A percentile compares a stretch with the other conserved stretches of the same genome.
phyloP scores from a whole-genome alignment of 2,113 vertebrate species.

The Turdus rufiventris region DNA sequence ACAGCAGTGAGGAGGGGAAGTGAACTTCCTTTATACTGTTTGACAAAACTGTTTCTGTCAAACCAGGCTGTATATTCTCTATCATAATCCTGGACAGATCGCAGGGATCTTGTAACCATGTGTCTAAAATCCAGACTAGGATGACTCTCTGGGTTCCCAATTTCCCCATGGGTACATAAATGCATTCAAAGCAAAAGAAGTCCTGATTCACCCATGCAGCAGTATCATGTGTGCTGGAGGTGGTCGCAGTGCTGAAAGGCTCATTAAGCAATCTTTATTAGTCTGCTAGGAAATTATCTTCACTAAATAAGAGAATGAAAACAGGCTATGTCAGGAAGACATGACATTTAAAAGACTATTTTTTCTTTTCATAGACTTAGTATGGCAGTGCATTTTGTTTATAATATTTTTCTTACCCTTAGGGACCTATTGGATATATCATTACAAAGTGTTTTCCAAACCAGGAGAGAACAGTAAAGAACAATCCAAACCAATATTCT shows the following conservation, averaged over 20 bases:
- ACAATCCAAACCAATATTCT: background rate
- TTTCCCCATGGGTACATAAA: background rate
- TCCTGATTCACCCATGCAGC: background rate
- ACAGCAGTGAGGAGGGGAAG: background rate
- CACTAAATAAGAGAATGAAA: background rate
- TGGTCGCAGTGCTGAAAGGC: background rate
- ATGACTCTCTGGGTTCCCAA: background rate
- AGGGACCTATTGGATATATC: background rate
- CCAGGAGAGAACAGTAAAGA: background rate
- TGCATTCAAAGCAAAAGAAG: background rate
- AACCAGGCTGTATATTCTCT: background rate
- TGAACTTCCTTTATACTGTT: background rate
- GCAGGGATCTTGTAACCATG: background rate
- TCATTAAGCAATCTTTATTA: background rate
- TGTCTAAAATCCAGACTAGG: background rate
- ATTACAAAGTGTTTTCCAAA: background rate
- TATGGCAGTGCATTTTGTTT: background rate
- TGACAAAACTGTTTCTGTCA: background rate
- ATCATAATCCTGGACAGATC: background rate
- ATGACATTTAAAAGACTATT: background rate
- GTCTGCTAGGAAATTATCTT: background rate
- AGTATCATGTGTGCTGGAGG: background rate
- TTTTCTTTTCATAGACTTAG: background rate
- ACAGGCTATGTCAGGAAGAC: background rate
- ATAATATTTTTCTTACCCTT: background rate